Evolutionary conservation across 1,140 invertebrate species (phyloP).

Genomic region (Laupala kohalensis): DNA sequence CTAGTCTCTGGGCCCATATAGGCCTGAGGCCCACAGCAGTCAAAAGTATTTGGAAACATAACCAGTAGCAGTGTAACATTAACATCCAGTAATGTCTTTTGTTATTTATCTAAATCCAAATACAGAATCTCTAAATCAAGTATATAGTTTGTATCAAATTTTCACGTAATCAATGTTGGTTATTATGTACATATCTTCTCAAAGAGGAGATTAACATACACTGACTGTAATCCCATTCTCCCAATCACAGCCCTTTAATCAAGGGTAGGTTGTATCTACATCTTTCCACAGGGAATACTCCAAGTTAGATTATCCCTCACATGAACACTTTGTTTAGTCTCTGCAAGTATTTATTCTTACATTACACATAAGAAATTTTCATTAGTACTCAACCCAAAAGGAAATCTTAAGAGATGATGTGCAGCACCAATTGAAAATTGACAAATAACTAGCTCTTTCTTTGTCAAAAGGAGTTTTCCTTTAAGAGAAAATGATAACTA

Average conservation of each 20-base stretch:
- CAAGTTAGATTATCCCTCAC: too few species aligned
- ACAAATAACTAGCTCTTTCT: too few species aligned
- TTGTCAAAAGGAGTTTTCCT: too few species aligned
- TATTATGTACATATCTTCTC: neutral
- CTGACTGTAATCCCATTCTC: neutral
- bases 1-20: neutral
- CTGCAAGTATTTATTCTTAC: too few species aligned
- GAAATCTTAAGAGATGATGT: too few species aligned
- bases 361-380: too few species aligned
- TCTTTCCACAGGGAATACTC: too few species aligned
- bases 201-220: neutral
- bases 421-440: too few species aligned
- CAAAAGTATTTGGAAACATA: neutral
- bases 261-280: too few species aligned
- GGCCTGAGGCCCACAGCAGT: neutral
- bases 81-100: neutral
- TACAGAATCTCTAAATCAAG: neutral
- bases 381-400: too few species aligned
- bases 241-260: neutral
- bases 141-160: neutral
- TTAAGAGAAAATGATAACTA: too few species aligned
- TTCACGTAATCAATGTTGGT: neutral
- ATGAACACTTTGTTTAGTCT: too few species aligned
- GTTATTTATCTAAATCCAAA: neutral
- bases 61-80: neutral